Evolutionary conservation across 2,797 vertebrate species (phyloP).

Genomic region (Mus minutoides): DNA sequence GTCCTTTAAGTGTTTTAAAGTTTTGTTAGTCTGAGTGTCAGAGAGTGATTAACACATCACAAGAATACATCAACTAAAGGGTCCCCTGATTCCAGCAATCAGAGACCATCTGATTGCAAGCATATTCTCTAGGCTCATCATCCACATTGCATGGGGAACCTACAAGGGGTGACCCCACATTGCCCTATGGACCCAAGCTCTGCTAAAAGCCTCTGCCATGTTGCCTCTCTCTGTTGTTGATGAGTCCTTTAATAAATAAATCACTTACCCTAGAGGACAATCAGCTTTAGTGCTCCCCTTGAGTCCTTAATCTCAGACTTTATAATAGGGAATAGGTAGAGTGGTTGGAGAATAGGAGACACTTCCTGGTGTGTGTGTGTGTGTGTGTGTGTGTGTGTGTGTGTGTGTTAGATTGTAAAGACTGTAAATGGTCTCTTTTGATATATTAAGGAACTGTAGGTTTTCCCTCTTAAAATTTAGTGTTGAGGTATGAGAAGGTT

Average conservation of each 20-base stretch:
- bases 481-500: neutral
- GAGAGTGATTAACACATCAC: neutral
- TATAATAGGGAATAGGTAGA: neutral
- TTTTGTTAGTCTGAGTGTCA: neutral
- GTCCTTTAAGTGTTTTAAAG: neutral
- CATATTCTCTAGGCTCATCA: neutral
- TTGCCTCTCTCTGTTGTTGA: neutral
- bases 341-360: neutral
- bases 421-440: neutral
- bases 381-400: neutral
- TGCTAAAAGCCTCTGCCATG: neutral
- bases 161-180: neutral
- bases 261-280: neutral
- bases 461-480: slow-evolving; percentile 8
- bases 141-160: neutral
- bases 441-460: neutral
- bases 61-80: neutral
- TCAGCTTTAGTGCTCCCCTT: neutral
- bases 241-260: neutral
- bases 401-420: neutral
- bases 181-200: neutral
- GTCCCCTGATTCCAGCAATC: neutral
- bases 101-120: neutral
- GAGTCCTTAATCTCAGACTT: neutral
- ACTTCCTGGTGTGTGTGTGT: neutral